Percentiles rank a stretch among this genome's conserved stretches.
These are phyloP conservation scores for Macroglossus sobrinus DNA, from an alignment of 2,113 vertebrate species.

Conservation along the genomic window DNA sequence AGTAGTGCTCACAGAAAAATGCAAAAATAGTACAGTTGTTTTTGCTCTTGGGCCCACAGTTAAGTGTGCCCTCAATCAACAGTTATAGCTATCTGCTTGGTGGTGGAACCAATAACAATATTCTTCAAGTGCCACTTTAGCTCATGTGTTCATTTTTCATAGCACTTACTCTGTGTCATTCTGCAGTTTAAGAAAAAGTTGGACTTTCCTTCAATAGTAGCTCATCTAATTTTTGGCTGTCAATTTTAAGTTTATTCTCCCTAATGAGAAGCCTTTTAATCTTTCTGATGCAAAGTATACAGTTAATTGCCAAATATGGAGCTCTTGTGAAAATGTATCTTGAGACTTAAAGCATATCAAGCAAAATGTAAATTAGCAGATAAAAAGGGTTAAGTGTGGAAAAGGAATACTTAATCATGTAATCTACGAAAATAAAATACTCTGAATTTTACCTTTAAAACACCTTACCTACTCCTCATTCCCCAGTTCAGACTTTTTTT, in stretches of 20 bases:
- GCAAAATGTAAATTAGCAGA: neutral
- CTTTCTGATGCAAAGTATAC: neutral
- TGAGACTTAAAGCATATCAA: neutral
- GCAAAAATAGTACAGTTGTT: neutral
- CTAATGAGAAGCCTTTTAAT: neutral
- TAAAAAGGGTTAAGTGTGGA: neutral
- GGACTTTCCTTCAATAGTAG: neutral
- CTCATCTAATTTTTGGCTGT: neutral
- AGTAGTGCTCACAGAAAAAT: neutral
- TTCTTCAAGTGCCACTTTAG: neutral
- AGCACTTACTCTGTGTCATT: neutral
- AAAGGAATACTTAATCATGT: neutral
- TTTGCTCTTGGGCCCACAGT: neutral
- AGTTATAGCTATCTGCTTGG: neutral
- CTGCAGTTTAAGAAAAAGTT: neutral
- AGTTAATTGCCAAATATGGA: neutral
- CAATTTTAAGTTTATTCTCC: neutral
- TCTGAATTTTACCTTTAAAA: neutral
- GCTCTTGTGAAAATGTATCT: neutral
- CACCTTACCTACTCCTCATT: neutral
- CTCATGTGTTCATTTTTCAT: neutral
- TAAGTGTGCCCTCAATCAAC: neutral
- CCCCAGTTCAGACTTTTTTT: neutral
- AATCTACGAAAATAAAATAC: conserved; percentile 16
- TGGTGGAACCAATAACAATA: neutral